Percentiles rank a stretch among this genome's conserved stretches.
These are phyloP conservation scores for Bradypodion ventrale DNA, from an alignment of 2,797 vertebrate genomes.

Conservation along the genomic window DNA sequence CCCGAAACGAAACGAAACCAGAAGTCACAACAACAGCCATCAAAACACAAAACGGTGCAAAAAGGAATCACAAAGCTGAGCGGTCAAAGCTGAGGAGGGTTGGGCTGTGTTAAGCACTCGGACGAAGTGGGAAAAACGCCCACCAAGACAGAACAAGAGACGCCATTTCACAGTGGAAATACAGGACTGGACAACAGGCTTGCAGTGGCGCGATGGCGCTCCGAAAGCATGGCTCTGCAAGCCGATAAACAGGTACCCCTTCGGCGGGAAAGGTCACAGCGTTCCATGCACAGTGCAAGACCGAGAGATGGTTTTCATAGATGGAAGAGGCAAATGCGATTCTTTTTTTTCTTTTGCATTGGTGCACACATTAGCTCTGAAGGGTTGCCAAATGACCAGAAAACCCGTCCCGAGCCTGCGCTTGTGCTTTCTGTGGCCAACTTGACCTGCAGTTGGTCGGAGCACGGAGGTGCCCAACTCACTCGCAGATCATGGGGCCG, in stretches of 20 bases:
- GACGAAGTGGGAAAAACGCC: neutral
- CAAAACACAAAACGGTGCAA: neutral
- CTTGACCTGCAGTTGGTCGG: neutral
- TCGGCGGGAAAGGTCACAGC: too few species aligned
- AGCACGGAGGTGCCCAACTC: too few species aligned
- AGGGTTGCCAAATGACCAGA: neutral
- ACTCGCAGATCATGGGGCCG: neutral
- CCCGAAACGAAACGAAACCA: too few species aligned
- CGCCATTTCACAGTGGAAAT: neutral
- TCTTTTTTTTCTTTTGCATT: neutral
- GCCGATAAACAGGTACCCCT: too few species aligned
- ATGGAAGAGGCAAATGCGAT: neutral
- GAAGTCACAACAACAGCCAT: neutral
- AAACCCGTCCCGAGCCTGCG: neutral
- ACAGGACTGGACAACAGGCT: neutral
- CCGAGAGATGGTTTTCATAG: neutral
- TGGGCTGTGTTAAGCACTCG: neutral
- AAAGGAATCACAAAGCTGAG: neutral
- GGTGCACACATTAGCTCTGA: slow-evolving; percentile 21
- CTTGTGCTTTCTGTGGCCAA: neutral
- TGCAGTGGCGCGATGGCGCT: too few species aligned
- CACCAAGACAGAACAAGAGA: neutral
- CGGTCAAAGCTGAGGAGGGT: neutral
- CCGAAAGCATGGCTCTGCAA: too few species aligned
- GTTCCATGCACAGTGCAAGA: too few species aligned